Base-by-base conservation (phyloP, 2,113 vertebrate genomes). In the Macrotis lagotis region DNA sequence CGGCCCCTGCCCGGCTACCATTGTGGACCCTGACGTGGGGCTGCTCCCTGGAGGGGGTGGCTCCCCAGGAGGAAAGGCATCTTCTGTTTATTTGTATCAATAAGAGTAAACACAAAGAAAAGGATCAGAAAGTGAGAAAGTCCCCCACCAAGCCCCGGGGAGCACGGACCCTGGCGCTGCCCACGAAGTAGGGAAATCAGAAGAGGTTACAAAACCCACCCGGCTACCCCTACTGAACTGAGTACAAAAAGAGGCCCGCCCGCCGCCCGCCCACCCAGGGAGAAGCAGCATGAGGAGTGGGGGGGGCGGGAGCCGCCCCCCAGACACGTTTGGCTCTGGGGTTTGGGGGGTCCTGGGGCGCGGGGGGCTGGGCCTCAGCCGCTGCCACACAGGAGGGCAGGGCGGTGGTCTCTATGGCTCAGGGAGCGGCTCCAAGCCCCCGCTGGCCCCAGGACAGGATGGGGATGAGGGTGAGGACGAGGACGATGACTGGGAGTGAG, bases 401-500 rank as follows among this genome's bases (percentile, higher is more conserved):
- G 98, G 98, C 97, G 98, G 98, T 97, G 98, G 98, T 98, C 92
- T 98, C 97, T 98, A 98, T 99, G 98, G 98, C 99, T 99, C 99
- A 98, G 98, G 98, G 98, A 99, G 98, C 98, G 98, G 98, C 96
- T 96, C 53, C 51, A n/a, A 93, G 97, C 96, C 98, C 98, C 98
- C 24, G 98, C 97, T 97, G 97, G 98, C 97, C 98, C 98, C 98
- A 94, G 25, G 93, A 97, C 47, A 94, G 97, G 97, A 97, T 37
- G 31, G 98, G 98, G 5, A 97, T 97, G 97, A 97, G 98, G 98
- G 98, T 98, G 98, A 98, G 97, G 59, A 37, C 25, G 52, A 53
- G 52, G 52, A 53, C 25, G 51, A 53, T 37, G 59, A 37, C n/a
- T n/a, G 59, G 7, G 59, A 66, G 97, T 98, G 98, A 98, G 98